Evolutionary conservation across 2,113 vertebrate species (phyloP).

Genomic region (Hippopotamus amphibius): DNA sequence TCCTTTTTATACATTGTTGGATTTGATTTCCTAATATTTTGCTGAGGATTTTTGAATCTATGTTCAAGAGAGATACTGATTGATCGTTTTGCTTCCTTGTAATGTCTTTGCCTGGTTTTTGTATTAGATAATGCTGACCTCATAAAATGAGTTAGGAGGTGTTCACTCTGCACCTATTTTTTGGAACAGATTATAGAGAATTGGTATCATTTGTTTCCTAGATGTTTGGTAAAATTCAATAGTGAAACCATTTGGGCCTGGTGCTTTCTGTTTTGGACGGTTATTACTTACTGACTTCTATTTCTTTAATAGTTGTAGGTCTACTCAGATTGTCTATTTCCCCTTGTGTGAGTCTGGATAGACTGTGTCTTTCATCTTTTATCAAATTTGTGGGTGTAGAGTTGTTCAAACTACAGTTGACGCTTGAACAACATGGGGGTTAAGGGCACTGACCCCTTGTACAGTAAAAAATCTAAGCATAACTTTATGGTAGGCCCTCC

Average conservation of each 20-base stretch:
- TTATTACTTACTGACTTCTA: slow-evolving; percentile 21
- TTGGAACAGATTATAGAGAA: slow-evolving; percentile 1
- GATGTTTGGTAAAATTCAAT: slow-evolving; percentile 2
- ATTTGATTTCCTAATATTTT: neutral
- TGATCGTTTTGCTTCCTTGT: neutral
- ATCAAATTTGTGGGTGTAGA: neutral
- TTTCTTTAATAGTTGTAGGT: neutral
- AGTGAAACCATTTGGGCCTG: neutral
- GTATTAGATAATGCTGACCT: neutral
- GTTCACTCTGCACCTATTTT: neutral
- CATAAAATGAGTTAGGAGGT: neutral
- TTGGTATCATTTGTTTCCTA: neutral
- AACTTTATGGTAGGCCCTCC: neutral
- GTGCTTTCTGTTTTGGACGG: neutral
- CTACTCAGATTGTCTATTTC: neutral
- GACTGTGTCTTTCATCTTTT: neutral
- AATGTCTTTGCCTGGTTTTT: neutral
- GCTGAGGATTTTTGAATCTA: neutral
- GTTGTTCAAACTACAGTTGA: slow-evolving; percentile 27
- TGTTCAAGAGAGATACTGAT: neutral
- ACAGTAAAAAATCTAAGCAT: neutral
- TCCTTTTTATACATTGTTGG: neutral
- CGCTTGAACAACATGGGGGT: neutral
- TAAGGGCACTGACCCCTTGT: neutral
- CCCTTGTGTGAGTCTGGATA: neutral